These are phyloP conservation scores for Lepus timidus DNA, from an alignment of 2,113 vertebrate species.

Conservation along the genomic window DNA sequence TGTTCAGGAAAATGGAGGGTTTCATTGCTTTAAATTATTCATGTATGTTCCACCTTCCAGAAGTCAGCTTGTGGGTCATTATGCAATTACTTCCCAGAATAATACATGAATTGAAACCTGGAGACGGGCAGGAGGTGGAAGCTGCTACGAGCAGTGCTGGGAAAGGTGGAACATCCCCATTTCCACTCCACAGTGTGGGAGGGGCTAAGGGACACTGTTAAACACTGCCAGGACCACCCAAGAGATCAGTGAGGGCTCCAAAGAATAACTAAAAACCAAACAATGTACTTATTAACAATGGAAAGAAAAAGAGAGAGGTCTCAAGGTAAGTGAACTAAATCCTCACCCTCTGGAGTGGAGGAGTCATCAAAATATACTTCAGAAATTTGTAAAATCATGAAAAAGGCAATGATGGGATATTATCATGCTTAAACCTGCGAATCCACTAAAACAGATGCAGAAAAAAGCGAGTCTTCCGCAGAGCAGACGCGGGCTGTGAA, in stretches of 20 bases:
- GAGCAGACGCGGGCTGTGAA: neutral
- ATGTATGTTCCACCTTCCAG: neutral
- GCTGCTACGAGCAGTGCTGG: neutral
- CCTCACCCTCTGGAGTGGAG: neutral
- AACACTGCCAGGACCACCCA: neutral
- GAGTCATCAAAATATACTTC: neutral
- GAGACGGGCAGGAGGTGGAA: neutral
- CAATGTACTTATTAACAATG: neutral
- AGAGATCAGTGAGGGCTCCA: neutral
- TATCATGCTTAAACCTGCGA: neutral
- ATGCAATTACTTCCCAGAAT: neutral
- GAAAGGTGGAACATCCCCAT: neutral
- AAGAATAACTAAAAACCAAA: conserved; percentile 16
- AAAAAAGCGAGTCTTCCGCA: neutral
- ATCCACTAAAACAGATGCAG: neutral
- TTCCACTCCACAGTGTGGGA: neutral
- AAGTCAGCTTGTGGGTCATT: neutral
- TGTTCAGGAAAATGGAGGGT: neutral
- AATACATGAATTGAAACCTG: neutral
- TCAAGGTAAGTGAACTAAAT: neutral
- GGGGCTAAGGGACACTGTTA: neutral
- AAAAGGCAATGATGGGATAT: neutral
- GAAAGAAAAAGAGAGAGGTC: neutral
- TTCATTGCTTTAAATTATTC: neutral
- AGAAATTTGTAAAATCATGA: neutral